These are phyloP conservation scores for Geophilus truncorum DNA, from an alignment of 2,888 invertebrate genomes.

Conservation along the genomic window DNA sequence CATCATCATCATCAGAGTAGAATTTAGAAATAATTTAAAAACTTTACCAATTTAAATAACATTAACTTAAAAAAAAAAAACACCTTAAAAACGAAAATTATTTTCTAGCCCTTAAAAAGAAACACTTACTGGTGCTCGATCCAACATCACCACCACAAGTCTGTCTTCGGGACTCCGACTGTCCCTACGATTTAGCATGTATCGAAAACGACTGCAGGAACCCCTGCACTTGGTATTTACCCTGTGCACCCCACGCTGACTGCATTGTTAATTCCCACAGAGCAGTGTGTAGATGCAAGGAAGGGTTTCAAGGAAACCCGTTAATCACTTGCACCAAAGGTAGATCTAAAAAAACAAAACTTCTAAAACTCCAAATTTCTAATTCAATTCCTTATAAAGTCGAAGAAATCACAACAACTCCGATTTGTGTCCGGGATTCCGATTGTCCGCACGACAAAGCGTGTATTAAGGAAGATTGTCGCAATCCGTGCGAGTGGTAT, in stretches of 20 bases:
- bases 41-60: neutral
- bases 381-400: neutral
- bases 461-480: conserved; percentile 77
- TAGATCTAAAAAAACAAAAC: conserved; percentile 13
- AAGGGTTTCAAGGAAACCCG: conserved; percentile 79
- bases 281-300: conserved; percentile 79
- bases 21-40: neutral
- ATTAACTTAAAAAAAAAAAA: neutral
- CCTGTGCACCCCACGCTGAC: conserved; percentile 73
- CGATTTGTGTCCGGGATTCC: conserved; percentile 35
- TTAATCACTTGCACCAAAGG: conserved; percentile 59
- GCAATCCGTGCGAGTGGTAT: conserved; percentile 61
- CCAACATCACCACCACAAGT: neutral
- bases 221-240: conserved; percentile 64
- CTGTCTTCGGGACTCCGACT: conserved; percentile 34
- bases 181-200: conserved; percentile 51
- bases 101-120: neutral
- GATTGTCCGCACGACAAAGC: conserved; percentile 56
- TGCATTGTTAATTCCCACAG: conserved; percentile 73
- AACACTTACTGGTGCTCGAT: neutral
- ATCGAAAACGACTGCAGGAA: conserved; percentile 73
- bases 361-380: neutral
- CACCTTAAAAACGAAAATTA: neutral
- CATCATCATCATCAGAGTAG: neutral
- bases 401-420: conserved; percentile 32